Conservation (phyloP, 1,140 invertebrate genomes). For the Sycophaga agraensis region DNA sequence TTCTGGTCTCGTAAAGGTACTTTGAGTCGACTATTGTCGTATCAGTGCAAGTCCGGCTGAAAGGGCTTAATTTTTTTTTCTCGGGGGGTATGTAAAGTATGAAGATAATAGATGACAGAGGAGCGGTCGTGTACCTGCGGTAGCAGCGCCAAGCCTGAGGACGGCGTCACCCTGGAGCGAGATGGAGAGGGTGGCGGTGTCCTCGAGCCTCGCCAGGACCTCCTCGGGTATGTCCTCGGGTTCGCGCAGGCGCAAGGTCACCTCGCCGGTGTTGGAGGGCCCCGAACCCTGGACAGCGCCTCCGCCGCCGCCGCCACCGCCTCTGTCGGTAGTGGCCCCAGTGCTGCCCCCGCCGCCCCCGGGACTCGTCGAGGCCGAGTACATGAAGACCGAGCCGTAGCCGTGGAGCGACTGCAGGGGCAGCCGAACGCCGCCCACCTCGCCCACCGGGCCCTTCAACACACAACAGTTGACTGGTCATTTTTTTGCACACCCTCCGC, state of each 20-base stretch:
- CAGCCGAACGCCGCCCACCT: constrained; percentile 60
- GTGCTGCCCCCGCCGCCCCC: constrained; percentile 7
- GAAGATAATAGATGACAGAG: too few relatives aligned
- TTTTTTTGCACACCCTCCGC: too few relatives aligned
- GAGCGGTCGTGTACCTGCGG: constrained; percentile 41
- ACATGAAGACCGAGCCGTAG: constrained; percentile 61
- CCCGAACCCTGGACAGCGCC: constrained; percentile 46
- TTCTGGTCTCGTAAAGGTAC: too few relatives aligned
- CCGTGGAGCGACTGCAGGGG: constrained; percentile 59
- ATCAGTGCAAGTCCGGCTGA: too few relatives aligned
- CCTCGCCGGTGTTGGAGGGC: constrained; percentile 53
- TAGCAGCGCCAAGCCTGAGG: constrained; percentile 52
- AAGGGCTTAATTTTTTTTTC: too few relatives aligned
- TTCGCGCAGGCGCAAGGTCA: constrained; percentile 59
- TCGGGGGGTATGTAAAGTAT: too few relatives aligned
- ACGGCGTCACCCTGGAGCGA: constrained; percentile 56
- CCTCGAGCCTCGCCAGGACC: constrained; percentile 58
- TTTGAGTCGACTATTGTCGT: too few relatives aligned
- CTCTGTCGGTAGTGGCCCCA: constrained; percentile 31
- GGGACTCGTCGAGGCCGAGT: constrained; percentile 56
- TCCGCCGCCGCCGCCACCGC: constrained; percentile 34
- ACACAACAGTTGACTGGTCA: too few relatives aligned
- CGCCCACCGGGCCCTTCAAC: constrained; percentile 57
- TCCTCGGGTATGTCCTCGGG: constrained; percentile 59
- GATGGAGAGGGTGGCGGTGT: constrained; percentile 59